Evolutionary conservation across 2,888 invertebrate species (phyloP).

Genomic region (Drosophila peninsularis): DNA sequence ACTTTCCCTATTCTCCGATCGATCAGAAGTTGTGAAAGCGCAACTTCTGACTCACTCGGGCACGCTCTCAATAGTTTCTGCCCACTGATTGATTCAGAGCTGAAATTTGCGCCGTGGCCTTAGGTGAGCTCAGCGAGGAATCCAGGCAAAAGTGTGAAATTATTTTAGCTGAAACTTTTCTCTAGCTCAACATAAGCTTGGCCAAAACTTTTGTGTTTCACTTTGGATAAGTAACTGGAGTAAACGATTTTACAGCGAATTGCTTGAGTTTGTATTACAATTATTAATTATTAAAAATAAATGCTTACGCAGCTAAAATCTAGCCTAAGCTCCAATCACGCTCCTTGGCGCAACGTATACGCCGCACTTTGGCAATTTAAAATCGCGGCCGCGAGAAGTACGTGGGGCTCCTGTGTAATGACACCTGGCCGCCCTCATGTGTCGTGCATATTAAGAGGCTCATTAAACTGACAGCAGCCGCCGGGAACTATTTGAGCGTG

Average conservation of each 20-base stretch:
- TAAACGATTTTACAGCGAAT: not conserved
- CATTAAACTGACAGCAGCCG: constrained; percentile 63
- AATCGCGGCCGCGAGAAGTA: constrained; percentile 48
- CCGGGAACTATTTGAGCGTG: constrained; percentile 42
- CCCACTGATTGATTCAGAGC: not conserved
- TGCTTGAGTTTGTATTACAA: no score
- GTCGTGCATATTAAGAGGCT: constrained; percentile 78
- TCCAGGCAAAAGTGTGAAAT: not conserved
- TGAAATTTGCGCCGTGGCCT: not conserved
- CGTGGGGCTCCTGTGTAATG: constrained; percentile 60
- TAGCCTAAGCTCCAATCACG: not conserved
- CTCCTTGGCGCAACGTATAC: constrained; percentile 31
- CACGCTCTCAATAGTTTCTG: not conserved
- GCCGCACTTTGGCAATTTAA: constrained; percentile 34
- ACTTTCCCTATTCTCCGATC: not conserved
- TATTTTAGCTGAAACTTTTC: not conserved
- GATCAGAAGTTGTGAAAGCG: not conserved
- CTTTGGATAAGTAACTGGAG: not conserved
- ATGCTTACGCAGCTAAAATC: not conserved
- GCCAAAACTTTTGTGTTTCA: not conserved
- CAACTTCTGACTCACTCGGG: not conserved
- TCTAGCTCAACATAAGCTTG: not conserved
- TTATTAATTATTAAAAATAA: no score
- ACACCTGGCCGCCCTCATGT: constrained; percentile 75
- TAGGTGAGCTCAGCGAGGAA: not conserved